Evolutionary conservation across 2,797 vertebrate species (phyloP), one percentile per base, ranked within the genome.

Genomic region (Enteromius thamalakanensis): DNA sequence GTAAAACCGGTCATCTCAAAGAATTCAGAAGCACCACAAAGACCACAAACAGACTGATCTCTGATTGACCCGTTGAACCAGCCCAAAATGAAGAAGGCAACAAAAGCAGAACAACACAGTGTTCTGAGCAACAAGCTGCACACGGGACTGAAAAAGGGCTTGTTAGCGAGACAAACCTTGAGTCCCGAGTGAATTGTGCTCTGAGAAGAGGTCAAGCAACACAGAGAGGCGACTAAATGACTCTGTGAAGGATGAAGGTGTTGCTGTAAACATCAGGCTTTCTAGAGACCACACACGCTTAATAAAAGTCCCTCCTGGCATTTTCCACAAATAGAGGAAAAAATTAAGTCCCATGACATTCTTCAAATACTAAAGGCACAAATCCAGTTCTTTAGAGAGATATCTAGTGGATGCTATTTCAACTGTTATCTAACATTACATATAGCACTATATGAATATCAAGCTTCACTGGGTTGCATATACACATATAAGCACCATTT

Each of bases 241-340:
- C 45, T 19, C 15, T 4, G 4, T 51, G 69, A 32, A 72, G 70
- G 26, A 49, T 51, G 45, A 49, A 51, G 23, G 65, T 68, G 65
- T 68, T 68, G 34, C 34, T 68, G 34, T 23, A 72, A 49, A 51
- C 70, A 51, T 21, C 70, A 49, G 60, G 60, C 60, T 64, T 64
- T 32, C 60, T 32, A 29, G 26, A 64, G 60, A 64, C 1, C 65
- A 40, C 65, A 68, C 23, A 49, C 1, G 42, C 69, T 49, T 49
- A 49, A 15, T 19, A 72, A 32, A 72, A 19, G 23, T 14, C 45
- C 42, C 69, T 71, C 23, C 23, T 10, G 69, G 23, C 45, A 72
- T 45, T 72, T 47, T 19, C 15, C 7, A 49, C 69, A 72, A 32
- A 72, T 9, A 47, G 12, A n/a, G 68, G 14, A 26, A 68, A 45